Conservation (phyloP, 2,113 vertebrate genomes). For the Micronisus gabar region DNA sequence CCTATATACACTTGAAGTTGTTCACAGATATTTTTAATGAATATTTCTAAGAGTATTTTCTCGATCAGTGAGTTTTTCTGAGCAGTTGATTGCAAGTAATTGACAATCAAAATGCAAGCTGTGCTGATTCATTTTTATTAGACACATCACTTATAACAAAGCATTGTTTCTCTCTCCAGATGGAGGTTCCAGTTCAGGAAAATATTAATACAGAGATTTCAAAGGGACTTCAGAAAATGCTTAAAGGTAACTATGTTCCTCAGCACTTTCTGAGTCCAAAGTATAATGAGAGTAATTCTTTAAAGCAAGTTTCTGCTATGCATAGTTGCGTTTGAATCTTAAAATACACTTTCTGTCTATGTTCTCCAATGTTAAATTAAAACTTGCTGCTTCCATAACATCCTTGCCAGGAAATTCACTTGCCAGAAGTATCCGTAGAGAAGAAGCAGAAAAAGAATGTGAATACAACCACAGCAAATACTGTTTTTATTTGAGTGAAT, state of each 20-base stretch:
- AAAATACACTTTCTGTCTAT: neutral
- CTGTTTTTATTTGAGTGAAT: neutral
- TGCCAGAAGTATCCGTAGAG: neutral
- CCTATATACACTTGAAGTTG: neutral
- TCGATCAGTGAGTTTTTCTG: neutral
- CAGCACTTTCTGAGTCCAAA: neutral
- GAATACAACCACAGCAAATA: neutral
- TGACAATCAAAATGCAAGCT: constrained; percentile 48
- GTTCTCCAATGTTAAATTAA: neutral
- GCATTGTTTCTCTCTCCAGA: constrained; percentile 14
- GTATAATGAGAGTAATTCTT: neutral
- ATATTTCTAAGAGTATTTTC: neutral
- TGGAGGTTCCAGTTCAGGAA: neutral
- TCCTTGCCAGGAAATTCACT: neutral
- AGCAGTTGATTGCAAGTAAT: constrained; percentile 17
- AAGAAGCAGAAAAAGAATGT: neutral
- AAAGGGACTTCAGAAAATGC: neutral
- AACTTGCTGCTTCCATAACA: neutral
- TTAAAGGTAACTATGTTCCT: neutral
- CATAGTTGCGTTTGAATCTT: neutral
- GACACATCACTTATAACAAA: neutral
- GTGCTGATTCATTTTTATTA: constrained; percentile 30
- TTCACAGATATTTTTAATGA: neutral
- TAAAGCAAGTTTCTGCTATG: neutral
- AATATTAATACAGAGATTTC: neutral